Conservation (phyloP, 2,797 vertebrate genomes). For the Eulemur mongoz region DNA sequence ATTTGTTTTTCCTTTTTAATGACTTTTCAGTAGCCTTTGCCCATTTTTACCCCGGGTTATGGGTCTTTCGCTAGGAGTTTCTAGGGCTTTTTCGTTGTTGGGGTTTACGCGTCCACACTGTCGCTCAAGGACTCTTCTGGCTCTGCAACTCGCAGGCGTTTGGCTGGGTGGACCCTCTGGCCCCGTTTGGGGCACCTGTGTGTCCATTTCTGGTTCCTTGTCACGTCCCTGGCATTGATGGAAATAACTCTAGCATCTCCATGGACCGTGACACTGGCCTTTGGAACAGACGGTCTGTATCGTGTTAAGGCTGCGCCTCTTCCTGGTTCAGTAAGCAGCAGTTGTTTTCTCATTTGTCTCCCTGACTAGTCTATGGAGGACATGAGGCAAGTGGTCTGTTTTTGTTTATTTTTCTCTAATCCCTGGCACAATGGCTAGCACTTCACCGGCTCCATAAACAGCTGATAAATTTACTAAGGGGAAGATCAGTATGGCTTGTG, state of each 20-base stretch:
- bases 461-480: background rate
- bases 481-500: background rate
- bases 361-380: background rate
- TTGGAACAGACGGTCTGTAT: background rate
- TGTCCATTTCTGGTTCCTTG: background rate
- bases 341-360: background rate
- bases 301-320: rapidly evolving
- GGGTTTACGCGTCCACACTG: background rate
- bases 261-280: background rate
- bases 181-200: rapidly evolving
- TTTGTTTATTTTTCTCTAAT: background rate
- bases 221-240: background rate
- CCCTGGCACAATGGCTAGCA: background rate
- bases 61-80: background rate
- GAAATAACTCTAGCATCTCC: background rate
- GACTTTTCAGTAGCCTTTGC: background rate
- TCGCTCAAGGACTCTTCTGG: background rate
- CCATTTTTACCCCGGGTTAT: too few species aligned
- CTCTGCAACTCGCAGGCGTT: background rate
- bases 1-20: background rate
- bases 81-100: background rate
- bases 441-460: background rate
- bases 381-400: rapidly evolving
- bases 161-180: background rate
- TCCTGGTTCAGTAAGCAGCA: rapidly evolving